These are phyloP conservation scores for Tenthredo amoena DNA, from an alignment of 2,888 invertebrate genomes.

Conservation along the genomic window DNA sequence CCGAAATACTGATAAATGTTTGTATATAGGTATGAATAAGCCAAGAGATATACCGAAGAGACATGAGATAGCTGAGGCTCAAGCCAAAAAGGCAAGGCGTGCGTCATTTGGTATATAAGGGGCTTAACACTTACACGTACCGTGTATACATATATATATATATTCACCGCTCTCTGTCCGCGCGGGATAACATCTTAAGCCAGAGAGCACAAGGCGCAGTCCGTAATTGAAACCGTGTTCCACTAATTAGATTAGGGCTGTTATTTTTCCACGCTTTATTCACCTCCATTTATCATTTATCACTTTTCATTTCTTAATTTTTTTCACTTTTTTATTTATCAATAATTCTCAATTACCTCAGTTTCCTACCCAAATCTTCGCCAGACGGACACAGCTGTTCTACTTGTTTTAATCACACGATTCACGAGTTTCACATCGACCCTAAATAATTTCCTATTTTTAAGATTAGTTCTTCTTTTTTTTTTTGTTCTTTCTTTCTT, in stretches of 20 bases:
- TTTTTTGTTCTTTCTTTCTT: no score
- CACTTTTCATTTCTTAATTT: neutral
- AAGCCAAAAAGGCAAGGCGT: slow-evolving; percentile 44
- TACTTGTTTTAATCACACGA: neutral
- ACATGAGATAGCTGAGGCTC: slow-evolving; percentile 3
- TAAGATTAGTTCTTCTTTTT: neutral
- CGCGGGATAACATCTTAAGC: slow-evolving; percentile 51
- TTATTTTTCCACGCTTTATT: slow-evolving; percentile 1
- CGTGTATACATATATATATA: neutral
- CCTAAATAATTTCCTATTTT: neutral
- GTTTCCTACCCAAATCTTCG: neutral
- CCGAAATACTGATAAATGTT: neutral
- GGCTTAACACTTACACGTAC: slow-evolving; percentile 38
- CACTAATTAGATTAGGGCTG: slow-evolving; percentile 43
- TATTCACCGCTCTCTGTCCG: neutral
- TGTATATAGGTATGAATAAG: neutral
- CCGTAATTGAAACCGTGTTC: slow-evolving; percentile 51
- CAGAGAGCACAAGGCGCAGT: slow-evolving; percentile 46
- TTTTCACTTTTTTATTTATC: neutral
- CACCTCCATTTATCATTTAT: slow-evolving; percentile 4
- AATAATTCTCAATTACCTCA: neutral
- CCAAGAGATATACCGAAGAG: slow-evolving; percentile 20
- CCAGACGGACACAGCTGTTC: neutral
- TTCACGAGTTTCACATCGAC: neutral
- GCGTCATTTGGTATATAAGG: slow-evolving; percentile 46